Evolutionary conservation across 2,797 vertebrate species (phyloP).

Genomic region (Poeciliopsis presidionis): DNA sequence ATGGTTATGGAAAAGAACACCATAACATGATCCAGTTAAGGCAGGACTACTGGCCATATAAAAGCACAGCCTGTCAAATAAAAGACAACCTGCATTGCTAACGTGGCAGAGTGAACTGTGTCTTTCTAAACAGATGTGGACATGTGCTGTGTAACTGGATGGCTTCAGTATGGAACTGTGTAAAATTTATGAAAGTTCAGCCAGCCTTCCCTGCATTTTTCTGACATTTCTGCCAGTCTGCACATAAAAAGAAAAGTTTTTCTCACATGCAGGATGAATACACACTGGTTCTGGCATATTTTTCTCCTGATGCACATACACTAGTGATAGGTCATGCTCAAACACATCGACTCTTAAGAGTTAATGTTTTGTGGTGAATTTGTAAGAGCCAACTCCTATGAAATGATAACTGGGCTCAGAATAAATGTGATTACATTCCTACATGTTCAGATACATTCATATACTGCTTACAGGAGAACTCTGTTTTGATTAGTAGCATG

Average conservation of each 20-base stretch:
- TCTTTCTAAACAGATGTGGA: slow-evolving; percentile 10
- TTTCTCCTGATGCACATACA: neutral
- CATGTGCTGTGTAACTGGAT: slow-evolving; percentile 15
- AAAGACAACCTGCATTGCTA: neutral
- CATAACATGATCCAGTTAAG: neutral
- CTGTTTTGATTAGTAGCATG: too few relatives aligned
- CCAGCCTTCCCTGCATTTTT: slow-evolving; percentile 50
- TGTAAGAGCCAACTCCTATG: too few relatives aligned
- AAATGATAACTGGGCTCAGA: too few relatives aligned
- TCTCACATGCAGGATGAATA: slow-evolving; percentile 14
- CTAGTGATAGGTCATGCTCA: too few relatives aligned
- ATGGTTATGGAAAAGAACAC: neutral
- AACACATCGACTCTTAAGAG: too few relatives aligned
- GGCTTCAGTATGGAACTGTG: slow-evolving; percentile 35
- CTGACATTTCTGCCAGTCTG: slow-evolving; percentile 58
- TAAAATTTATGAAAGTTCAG: slow-evolving; percentile 38
- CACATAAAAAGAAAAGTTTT: slow-evolving; percentile 35
- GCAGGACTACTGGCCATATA: neutral
- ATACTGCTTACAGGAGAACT: too few relatives aligned
- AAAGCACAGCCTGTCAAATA: neutral
- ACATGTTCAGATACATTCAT: too few relatives aligned
- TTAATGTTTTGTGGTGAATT: too few relatives aligned
- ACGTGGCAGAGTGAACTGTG: slow-evolving; percentile 12
- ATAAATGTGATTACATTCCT: too few relatives aligned
- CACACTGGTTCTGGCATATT: slow-evolving; percentile 14